These are phyloP conservation scores for Anthophora plumipes DNA, from an alignment of 2,888 invertebrate genomes.

Conservation along the genomic window DNA sequence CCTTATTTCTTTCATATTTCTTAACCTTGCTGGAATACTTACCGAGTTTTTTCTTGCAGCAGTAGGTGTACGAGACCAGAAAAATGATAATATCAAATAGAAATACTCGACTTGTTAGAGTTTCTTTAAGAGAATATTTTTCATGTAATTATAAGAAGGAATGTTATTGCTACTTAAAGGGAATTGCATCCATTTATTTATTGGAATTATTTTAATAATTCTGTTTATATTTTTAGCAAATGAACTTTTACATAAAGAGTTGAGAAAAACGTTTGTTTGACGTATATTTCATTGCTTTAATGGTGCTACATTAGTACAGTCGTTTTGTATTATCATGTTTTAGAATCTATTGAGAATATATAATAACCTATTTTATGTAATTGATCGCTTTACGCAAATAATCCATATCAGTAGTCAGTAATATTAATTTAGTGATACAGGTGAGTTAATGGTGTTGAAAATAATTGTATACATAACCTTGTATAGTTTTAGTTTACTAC, in stretches of 20 bases:
- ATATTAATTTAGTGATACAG: not conserved
- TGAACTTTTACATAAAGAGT: not conserved
- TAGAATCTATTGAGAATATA: not conserved
- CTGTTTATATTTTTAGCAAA: not conserved
- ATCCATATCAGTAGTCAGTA: too few species aligned
- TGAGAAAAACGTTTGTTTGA: too few species aligned
- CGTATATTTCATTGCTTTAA: too few species aligned
- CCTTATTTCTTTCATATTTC: not conserved
- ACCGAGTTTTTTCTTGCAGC: not conserved
- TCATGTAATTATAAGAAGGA: too few species aligned
- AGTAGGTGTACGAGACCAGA: too few species aligned
- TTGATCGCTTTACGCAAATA: not conserved
- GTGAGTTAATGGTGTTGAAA: not conserved
- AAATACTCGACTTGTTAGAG: too few species aligned
- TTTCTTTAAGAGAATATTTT: too few species aligned
- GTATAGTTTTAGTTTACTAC: not conserved
- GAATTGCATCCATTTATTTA: too few species aligned
- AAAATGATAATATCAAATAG: too few species aligned
- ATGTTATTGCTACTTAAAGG: too few species aligned
- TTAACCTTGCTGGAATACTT: not conserved
- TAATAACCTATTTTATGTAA: not conserved
- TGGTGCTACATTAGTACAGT: too few species aligned
- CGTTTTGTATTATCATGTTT: not conserved
- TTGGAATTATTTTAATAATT: not conserved
- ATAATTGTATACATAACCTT: not conserved